Base-by-base conservation (phyloP, 2,113 vertebrate species). In the Ptilonorhynchus violaceus region DNA sequence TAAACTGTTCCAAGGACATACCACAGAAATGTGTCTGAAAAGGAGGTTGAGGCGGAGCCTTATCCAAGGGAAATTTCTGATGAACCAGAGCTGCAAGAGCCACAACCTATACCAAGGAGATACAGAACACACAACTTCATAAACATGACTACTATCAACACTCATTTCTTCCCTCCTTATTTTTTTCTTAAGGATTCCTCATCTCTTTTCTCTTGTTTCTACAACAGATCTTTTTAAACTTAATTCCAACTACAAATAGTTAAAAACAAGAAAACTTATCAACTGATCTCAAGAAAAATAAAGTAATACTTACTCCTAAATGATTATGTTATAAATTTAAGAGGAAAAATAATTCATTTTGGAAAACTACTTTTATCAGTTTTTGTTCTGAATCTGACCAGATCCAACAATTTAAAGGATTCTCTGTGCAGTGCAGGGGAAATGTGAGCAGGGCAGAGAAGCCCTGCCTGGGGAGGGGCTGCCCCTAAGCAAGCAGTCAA, bases 11-110 rank as follows among this genome's bases (percentile, higher is more conserved):
- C 62, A 94, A 83, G 55, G 92, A 98, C 98, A 82, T 98, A 99
- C 99, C 99, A 95, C 99, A 99, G 92, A 99, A 99, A 88, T 99
- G 98, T 16, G 97, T 98, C 95, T 99, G 99, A 97, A 99, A 99
- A 25, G 99, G 99, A 91, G 99, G 98, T 4, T 98, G 98, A 81
- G 99, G 99, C 25, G 99, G 96, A 68, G 99, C 99, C 98, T 99
- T 99, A 93, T 99, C 99, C 97, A 99, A 95, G 50, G 98, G 98
- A 97, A 99, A 99, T 41, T 85, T 91, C 77, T 99, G 98, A 97
- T 99, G 99, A 59, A 99, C 91, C 49, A 99, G 98, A 44, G 98
- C 99, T 96, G 98, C 98, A 80, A 99, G 37, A 59, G 99, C 99
- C 88, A 99, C 98, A 70, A 99, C 96, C 99, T 99, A 95, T 22